phyloP scores from a whole-genome alignment of 2,113 vertebrate genomes.

The Garra rufa region DNA sequence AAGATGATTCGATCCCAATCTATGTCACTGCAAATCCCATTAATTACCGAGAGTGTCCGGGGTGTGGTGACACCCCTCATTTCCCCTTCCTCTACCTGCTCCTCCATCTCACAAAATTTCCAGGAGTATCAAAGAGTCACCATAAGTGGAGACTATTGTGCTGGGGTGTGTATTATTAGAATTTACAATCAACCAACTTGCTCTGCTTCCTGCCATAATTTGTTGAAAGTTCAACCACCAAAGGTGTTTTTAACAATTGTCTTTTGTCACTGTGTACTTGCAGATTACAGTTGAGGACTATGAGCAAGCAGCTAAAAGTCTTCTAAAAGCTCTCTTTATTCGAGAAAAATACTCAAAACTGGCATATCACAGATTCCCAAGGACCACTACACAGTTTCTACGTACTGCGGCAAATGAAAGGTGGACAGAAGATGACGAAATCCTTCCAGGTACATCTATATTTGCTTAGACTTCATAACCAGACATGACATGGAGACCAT shows the following conservation, averaged over 20 bases:
- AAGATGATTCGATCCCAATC: constrained; percentile 94
- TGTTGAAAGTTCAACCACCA: neutral
- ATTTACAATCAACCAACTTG: neutral
- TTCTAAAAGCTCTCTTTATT: constrained; percentile 89
- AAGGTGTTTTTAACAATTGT: neutral
- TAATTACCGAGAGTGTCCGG: constrained; percentile 71
- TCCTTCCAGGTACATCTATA: constrained; percentile 81
- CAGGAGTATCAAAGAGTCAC: constrained; percentile 95
- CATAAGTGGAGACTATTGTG: constrained; percentile 96
- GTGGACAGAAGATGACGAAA: constrained; percentile 87
- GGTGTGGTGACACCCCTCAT: constrained; percentile 66
- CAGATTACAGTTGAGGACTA: constrained; percentile 98
- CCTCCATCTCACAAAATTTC: constrained; percentile 61
- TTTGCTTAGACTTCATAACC: neutral
- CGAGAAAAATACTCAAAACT: constrained; percentile 93
- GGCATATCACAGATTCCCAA: constrained; percentile 91
- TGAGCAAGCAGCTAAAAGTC: constrained; percentile 88
- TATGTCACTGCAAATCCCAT: constrained; percentile 84
- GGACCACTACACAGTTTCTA: constrained; percentile 85
- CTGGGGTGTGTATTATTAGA: constrained; percentile 82
- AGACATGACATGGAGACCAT: neutral
- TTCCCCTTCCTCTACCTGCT: constrained; percentile 69
- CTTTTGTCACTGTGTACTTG: constrained; percentile 22
- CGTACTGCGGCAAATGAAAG: constrained; percentile 72
- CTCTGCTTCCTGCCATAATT: neutral